A percentile compares a stretch with the other conserved stretches of the same genome.
These are phyloP conservation scores for Hiodon alosoides DNA, from an alignment of 2,113 vertebrate species.

Conservation along the genomic window DNA sequence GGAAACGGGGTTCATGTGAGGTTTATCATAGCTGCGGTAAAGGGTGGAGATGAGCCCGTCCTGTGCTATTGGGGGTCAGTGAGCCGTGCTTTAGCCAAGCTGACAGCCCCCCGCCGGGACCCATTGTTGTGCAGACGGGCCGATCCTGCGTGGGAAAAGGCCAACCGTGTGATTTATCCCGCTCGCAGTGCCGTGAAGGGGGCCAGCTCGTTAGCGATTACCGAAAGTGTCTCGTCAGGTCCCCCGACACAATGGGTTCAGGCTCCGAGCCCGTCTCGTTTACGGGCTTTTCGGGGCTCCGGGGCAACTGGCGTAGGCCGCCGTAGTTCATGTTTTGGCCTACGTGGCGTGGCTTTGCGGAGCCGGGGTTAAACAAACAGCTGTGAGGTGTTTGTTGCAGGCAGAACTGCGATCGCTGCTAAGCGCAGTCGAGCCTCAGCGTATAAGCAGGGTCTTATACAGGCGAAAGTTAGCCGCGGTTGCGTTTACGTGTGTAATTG, in stretches of 20 bases:
- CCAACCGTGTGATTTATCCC: slow-evolving; percentile 2
- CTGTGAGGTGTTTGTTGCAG: too few relatives aligned
- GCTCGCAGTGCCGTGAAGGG: slow-evolving; percentile 11
- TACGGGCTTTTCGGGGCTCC: too few relatives aligned
- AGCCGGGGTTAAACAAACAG: too few relatives aligned
- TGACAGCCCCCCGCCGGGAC: slow-evolving; percentile 44
- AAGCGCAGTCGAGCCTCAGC: too few relatives aligned
- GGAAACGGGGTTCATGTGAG: slow-evolving; percentile 7
- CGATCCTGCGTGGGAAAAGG: slow-evolving; percentile 31
- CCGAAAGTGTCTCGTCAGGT: slow-evolving; percentile 36
- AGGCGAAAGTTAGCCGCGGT: too few relatives aligned
- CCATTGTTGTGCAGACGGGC: slow-evolving; percentile 45
- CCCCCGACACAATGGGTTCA: slow-evolving; percentile 30
- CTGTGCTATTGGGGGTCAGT: slow-evolving; percentile 42
- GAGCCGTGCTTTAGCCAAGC: slow-evolving; percentile 53
- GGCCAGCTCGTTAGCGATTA: slow-evolving; percentile 45
- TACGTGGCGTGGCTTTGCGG: too few relatives aligned
- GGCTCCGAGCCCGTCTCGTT: too few relatives aligned
- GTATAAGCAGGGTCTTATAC: too few relatives aligned
- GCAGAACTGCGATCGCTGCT: too few relatives aligned
- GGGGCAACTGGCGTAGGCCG: too few relatives aligned
- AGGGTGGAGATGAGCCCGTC: slow-evolving; percentile 31
- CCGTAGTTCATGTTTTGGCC: too few relatives aligned
- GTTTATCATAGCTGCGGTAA: slow-evolving; percentile 26
- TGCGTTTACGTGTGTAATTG: too few relatives aligned